These are phyloP conservation scores for Bellardia pandia DNA, from an alignment of 2,888 invertebrate species.

Conservation along the genomic window DNA sequence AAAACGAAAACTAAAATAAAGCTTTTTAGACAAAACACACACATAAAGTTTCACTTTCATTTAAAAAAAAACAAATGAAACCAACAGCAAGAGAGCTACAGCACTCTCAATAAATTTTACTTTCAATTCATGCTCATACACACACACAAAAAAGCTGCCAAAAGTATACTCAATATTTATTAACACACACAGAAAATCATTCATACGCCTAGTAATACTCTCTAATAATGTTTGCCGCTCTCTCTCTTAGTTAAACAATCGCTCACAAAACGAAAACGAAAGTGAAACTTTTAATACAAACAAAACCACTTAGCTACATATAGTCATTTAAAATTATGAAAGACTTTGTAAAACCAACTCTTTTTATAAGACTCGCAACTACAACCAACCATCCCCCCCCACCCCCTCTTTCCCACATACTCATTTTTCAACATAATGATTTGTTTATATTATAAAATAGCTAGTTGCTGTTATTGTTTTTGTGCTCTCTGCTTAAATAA, in stretches of 20 bases:
- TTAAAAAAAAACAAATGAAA: conserved; percentile 39
- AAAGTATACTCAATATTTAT: conserved; percentile 33
- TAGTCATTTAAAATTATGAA: conserved; percentile 53
- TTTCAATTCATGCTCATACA: conserved; percentile 31
- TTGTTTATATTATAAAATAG: conserved; percentile 9
- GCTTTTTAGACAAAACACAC: conserved; percentile 53
- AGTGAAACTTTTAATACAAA: conserved; percentile 79
- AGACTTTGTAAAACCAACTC: conserved; percentile 40
- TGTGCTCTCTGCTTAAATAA: neutral
- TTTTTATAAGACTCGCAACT: neutral
- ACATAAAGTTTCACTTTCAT: conserved; percentile 73
- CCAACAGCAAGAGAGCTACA: neutral
- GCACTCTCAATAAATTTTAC: conserved; percentile 37
- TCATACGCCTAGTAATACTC: conserved; percentile 60
- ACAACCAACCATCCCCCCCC: neutral
- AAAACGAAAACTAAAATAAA: conserved; percentile 50
- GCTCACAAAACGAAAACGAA: conserved; percentile 80
- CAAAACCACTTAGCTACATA: neutral
- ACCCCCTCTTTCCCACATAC: neutral
- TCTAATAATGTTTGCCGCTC: conserved; percentile 6
- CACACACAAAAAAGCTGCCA: conserved; percentile 28
- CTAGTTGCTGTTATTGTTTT: neutral
- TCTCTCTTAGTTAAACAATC: conserved; percentile 5
- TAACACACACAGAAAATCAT: conserved; percentile 41
- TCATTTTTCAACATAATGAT: neutral